These are phyloP conservation scores for Leucozona laternaria DNA, from an alignment of 2,888 invertebrate species.

Conservation along the genomic window DNA sequence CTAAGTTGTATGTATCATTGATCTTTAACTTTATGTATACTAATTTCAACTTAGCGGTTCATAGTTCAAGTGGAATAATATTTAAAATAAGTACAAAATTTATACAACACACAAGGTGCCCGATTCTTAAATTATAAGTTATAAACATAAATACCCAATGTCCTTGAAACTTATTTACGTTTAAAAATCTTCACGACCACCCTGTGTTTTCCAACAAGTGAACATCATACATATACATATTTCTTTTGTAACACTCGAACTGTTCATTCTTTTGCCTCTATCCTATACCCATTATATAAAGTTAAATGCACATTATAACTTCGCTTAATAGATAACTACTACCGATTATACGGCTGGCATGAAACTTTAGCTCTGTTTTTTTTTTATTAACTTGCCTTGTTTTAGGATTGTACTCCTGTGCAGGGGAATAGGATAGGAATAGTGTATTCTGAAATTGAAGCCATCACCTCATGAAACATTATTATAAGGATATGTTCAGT, in stretches of 20 bases:
- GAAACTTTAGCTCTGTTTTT: constrained; percentile 17
- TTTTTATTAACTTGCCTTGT: constrained; percentile 7
- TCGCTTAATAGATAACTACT: constrained; percentile 55
- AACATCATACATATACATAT: constrained; percentile 1
- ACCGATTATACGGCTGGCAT: constrained; percentile 36
- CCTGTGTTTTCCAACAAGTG: constrained; percentile 61
- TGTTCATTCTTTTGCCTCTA: constrained; percentile 41
- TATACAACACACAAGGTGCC: no score
- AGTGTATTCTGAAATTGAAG: constrained; percentile 8
- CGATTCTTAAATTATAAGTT: no score
- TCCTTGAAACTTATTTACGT: no score
- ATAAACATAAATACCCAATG: no score
- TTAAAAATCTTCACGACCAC: no score
- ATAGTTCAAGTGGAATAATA: no score
- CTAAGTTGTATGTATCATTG: no score
- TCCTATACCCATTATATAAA: constrained; percentile 23
- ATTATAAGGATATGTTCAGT: constrained; percentile 29
- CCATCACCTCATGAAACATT: constrained; percentile 49
- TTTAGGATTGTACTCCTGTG: constrained; percentile 1
- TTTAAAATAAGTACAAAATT: no score
- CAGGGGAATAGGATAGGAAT: neutral
- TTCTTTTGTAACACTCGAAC: constrained; percentile 38
- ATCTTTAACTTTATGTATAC: no score
- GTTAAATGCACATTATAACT: constrained; percentile 62
- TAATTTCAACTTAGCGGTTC: no score